phyloP scores from a whole-genome alignment of 2,113 vertebrate species.

The Festucalex cinctus region DNA sequence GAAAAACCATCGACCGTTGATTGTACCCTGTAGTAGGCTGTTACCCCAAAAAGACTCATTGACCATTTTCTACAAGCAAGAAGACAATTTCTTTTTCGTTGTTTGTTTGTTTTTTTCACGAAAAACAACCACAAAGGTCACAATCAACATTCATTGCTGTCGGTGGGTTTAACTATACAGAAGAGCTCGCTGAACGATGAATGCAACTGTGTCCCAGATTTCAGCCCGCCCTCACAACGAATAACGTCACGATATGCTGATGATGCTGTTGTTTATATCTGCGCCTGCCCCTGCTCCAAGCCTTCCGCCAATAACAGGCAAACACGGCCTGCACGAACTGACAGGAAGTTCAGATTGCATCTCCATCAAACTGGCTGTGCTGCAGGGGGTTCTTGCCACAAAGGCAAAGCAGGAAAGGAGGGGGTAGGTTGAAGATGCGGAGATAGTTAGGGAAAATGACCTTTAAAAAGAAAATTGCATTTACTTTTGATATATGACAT shows the following conservation, averaged over 20 bases:
- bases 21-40: conserved; percentile 92
- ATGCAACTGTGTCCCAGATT: conserved; percentile 99
- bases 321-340: conserved; percentile 26
- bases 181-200: conserved; percentile 99
- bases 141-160: conserved; percentile 99
- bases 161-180: conserved; percentile 97
- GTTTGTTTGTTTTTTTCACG: not conserved
- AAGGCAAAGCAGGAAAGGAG: not conserved
- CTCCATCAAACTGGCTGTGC: conserved; percentile 28
- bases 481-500: not conserved
- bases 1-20: conserved; percentile 99
- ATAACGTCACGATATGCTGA: conserved; percentile 58
- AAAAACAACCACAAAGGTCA: conserved; percentile 73
- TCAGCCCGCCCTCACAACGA: conserved; percentile 55
- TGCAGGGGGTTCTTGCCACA: conserved; percentile 12
- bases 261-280: conserved; percentile 51
- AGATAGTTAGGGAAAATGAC: conserved; percentile 20
- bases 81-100: not conserved
- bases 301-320: conserved; percentile 17
- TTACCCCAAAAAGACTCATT: conserved; percentile 38
- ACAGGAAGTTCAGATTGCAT: conserved; percentile 51
- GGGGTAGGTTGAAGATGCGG: conserved; percentile 4
- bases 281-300: not conserved
- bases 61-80: conserved; percentile 11
- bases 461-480: conserved; percentile 29